Evolutionary conservation across 2,113 vertebrate species (phyloP).

Genomic region (Nycticorax nycticorax): DNA sequence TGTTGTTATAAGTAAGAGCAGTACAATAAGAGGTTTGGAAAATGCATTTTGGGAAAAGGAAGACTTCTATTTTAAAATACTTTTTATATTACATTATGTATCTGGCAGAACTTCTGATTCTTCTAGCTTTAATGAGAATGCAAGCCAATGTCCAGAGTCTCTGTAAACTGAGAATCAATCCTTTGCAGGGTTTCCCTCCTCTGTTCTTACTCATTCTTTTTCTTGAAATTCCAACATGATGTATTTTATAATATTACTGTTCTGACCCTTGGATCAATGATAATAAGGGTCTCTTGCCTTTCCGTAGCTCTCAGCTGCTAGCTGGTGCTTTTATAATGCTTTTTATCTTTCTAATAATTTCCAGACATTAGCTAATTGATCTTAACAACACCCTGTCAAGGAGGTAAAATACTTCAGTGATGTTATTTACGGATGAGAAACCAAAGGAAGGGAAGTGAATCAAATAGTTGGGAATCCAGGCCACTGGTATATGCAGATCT

Average conservation of each 20-base stretch:
- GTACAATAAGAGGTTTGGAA: background rate
- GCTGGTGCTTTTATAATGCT: background rate
- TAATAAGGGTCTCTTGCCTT: background rate
- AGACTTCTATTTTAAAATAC: constrained; percentile 32
- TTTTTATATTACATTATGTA: background rate
- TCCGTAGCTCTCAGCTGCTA: background rate
- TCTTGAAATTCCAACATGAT: background rate
- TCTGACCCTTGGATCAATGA: background rate
- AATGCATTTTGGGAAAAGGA: constrained; percentile 30
- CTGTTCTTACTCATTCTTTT: background rate
- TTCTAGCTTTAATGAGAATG: background rate
- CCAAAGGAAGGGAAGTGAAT: background rate
- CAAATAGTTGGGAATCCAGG: background rate
- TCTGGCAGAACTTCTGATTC: constrained; percentile 20
- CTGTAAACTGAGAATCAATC: background rate
- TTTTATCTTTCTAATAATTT: background rate
- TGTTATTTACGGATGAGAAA: background rate
- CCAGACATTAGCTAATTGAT: background rate
- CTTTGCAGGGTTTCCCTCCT: background rate
- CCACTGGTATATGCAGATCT: background rate
- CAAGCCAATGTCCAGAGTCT: background rate
- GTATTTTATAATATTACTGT: background rate
- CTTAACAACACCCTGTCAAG: background rate
- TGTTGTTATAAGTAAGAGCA: background rate
- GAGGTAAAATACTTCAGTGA: background rate